phyloP scores from a whole-genome alignment of 1,140 invertebrate genomes.

The Chrysopa pallens region DNA sequence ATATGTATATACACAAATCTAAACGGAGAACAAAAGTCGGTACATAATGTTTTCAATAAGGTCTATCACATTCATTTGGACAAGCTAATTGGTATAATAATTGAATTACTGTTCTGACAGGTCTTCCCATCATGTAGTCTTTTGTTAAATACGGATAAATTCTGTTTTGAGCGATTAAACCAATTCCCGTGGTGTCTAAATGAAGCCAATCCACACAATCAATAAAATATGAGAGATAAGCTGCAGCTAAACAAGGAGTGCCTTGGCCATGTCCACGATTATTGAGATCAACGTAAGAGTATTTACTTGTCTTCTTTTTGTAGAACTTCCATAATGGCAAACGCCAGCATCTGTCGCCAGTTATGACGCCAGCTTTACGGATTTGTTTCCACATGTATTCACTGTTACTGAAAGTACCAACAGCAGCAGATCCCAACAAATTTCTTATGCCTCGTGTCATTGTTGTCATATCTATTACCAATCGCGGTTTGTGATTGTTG shows the following conservation, averaged over 20 bases:
- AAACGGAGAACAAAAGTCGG: too few species aligned
- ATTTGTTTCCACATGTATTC: constrained; percentile 24
- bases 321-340: constrained; percentile 42
- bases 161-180: constrained; percentile 27
- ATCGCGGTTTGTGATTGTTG: constrained; percentile 38
- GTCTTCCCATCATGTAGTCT: constrained; percentile 35
- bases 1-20: too few species aligned
- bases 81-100: constrained; percentile 34
- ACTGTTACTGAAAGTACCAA: constrained; percentile 35
- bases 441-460: constrained; percentile 31
- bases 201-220: constrained; percentile 43
- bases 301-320: constrained; percentile 28
- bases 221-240: constrained; percentile 52
- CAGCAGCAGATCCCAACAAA: constrained; percentile 32
- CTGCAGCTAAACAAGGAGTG: constrained; percentile 46
- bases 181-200: constrained; percentile 51
- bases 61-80: constrained; percentile 12
- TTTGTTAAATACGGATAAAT: constrained; percentile 39
- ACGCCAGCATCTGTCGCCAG: constrained; percentile 44
- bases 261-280: constrained; percentile 34
- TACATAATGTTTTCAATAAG: too few species aligned
- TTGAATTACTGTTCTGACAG: constrained; percentile 38
- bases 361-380: constrained; percentile 25
- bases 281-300: constrained; percentile 32
- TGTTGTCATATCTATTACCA: constrained; percentile 49